A percentile compares a stretch with the other conserved stretches of the same genome.
phyloP scores from a whole-genome alignment of 2,113 vertebrate species.

The Limanda limanda region DNA sequence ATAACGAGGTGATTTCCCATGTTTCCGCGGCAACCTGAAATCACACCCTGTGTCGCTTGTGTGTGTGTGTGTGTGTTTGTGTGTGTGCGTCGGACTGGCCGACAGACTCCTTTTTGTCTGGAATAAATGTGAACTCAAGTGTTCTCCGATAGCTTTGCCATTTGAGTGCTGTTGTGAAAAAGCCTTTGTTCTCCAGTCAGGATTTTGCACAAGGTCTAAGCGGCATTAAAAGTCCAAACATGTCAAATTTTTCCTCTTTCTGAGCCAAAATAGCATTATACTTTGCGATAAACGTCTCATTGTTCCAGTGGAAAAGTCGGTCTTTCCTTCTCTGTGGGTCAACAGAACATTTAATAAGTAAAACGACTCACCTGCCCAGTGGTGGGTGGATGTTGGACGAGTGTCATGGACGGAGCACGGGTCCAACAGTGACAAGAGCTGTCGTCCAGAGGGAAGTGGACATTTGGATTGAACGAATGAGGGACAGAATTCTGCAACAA shows the following conservation, averaged over 20 bases:
- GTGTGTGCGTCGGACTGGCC: neutral
- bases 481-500: neutral
- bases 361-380: neutral
- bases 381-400: neutral
- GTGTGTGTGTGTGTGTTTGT: constrained; percentile 11
- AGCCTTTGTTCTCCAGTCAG: constrained; percentile 46
- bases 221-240: constrained; percentile 10
- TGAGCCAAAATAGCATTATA: neutral
- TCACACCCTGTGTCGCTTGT: constrained; percentile 23
- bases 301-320: constrained; percentile 1
- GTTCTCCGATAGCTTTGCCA: constrained; percentile 14
- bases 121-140: constrained; percentile 32
- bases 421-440: neutral
- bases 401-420: neutral
- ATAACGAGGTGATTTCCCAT: constrained; percentile 61
- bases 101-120: constrained; percentile 30
- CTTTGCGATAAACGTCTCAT: neutral
- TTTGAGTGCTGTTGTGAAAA: constrained; percentile 29
- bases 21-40: constrained; percentile 59
- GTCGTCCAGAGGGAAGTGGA: neutral
- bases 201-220: constrained; percentile 13
- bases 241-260: neutral
- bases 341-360: neutral
- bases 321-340: neutral
- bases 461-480: constrained; percentile 10